Conservation (phyloP, 1,140 invertebrate genomes). For the Pseudomyrmex sp. region DNA sequence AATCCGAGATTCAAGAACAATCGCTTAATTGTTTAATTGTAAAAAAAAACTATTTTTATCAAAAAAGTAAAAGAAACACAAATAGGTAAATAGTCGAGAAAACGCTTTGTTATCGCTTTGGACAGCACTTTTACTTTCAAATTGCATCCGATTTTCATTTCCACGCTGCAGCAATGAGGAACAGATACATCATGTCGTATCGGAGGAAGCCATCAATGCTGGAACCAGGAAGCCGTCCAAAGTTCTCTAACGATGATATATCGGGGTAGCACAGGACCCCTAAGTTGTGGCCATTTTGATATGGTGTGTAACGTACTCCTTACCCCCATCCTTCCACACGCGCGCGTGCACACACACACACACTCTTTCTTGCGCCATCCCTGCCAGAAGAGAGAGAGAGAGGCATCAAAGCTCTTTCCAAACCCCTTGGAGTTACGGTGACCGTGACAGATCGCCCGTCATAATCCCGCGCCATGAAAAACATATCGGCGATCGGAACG, state of each 20-base stretch:
- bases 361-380: conserved; percentile 64
- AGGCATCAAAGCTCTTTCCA: conserved; percentile 58
- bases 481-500: conserved; percentile 49
- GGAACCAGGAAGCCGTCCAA: conserved; percentile 74
- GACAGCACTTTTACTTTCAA: conserved; percentile 68
- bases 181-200: conserved; percentile 74
- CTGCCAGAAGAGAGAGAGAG: conserved; percentile 20
- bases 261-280: conserved; percentile 66
- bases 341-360: background rate
- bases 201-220: conserved; percentile 71
- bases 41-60: background rate
- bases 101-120: conserved; percentile 53
- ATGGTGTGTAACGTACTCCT: conserved; percentile 66
- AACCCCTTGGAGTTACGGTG: conserved; percentile 68
- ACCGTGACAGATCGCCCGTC: conserved; percentile 73
- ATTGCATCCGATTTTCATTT: conserved; percentile 64
- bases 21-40: too few species aligned
- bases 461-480: conserved; percentile 67
- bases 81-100: conserved; percentile 51
- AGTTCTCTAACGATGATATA: conserved; percentile 77
- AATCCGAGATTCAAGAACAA: too few species aligned
- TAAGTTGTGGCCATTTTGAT: conserved; percentile 72
- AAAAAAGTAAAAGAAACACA: conserved; percentile 10
- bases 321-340: conserved; percentile 37
- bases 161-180: conserved; percentile 60